phyloP scores from a whole-genome alignment of 2,113 vertebrate genomes.

The Elephas maximus region DNA sequence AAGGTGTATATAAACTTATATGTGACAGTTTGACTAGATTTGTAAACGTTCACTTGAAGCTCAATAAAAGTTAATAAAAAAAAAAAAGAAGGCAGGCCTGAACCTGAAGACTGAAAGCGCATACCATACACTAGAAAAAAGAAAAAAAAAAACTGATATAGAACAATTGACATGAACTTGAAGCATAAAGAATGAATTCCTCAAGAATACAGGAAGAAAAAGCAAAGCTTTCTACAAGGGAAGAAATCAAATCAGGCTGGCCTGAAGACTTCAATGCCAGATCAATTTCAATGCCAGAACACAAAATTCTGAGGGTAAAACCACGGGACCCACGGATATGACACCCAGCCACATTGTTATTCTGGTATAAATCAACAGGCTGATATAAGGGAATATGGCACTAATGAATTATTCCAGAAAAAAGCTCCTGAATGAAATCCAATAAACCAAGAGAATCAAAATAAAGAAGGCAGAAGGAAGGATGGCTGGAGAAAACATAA shows the following conservation, averaged over 20 bases:
- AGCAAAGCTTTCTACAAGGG: neutral
- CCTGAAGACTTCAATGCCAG: neutral
- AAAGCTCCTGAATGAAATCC: neutral
- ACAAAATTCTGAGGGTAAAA: neutral
- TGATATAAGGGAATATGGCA: neutral
- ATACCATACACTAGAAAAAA: neutral
- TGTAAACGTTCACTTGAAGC: no score
- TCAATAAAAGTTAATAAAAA: neutral
- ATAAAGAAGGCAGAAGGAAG: neutral
- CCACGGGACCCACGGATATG: neutral
- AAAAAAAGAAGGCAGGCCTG: neutral
- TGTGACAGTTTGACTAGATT: no score
- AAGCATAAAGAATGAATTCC: conserved; percentile 1
- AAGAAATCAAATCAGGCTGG: neutral
- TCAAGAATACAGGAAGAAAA: neutral
- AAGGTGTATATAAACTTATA: no score
- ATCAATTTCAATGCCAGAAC: neutral
- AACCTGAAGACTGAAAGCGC: neutral
- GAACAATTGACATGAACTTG: neutral
- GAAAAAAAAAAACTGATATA: neutral
- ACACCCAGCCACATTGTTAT: neutral
- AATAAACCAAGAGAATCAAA: neutral
- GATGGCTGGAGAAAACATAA: neutral
- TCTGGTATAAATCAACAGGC: neutral
- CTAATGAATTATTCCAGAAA: neutral